These are phyloP conservation scores for Carposina sasakii DNA, from an alignment of 1,140 invertebrate species.

Conservation along the genomic window DNA sequence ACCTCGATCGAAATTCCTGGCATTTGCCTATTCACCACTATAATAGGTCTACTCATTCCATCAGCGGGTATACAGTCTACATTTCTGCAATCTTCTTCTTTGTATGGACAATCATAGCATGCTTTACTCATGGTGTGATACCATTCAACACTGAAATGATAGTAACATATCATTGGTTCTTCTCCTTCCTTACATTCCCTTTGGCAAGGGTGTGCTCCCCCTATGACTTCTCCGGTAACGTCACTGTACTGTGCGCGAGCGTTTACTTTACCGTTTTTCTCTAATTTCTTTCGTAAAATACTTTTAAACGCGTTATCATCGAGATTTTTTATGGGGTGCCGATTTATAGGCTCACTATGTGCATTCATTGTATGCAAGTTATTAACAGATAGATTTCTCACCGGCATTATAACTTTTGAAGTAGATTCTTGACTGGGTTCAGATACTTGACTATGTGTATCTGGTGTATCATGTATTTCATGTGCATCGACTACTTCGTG, in stretches of 20 bases:
- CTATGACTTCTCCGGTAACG: constrained; percentile 53
- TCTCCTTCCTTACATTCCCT: constrained; percentile 66
- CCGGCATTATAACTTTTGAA: constrained; percentile 47
- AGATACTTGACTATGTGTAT: too few species aligned
- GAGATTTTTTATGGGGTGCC: constrained; percentile 24
- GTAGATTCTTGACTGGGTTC: constrained; percentile 54
- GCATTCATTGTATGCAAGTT: neutral
- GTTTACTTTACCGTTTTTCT: neutral
- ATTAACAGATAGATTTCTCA: neutral
- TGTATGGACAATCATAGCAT: constrained; percentile 87
- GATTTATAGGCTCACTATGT: constrained; percentile 21
- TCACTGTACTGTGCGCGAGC: constrained; percentile 51
- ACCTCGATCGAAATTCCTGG: constrained; percentile 90
- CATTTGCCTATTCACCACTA: constrained; percentile 88
- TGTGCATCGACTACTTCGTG: too few species aligned
- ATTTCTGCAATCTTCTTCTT: constrained; percentile 82
- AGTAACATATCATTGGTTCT: constrained; percentile 78
- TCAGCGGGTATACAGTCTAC: constrained; percentile 88
- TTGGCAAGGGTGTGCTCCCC: constrained; percentile 64
- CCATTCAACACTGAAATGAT: constrained; percentile 82
- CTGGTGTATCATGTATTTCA: too few species aligned
- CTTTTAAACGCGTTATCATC: constrained; percentile 19
- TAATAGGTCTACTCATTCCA: constrained; percentile 81
- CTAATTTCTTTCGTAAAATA: constrained; percentile 12
- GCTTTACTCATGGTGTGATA: constrained; percentile 91